Conservation (phyloP, 2,888 invertebrate species). For the Aspidapion aeneum region DNA sequence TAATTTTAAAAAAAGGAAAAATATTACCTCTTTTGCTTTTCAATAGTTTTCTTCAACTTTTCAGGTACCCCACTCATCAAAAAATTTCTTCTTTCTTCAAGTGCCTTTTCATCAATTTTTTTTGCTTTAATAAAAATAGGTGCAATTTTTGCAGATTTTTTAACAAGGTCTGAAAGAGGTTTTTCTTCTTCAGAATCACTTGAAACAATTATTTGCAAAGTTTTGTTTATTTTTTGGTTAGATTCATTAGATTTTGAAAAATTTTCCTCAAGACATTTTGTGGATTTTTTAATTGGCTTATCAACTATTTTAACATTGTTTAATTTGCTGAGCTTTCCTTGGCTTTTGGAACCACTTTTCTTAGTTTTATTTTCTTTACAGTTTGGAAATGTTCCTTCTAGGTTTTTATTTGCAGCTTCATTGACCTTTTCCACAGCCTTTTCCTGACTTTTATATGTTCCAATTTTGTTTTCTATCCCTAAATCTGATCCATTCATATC, state of each 20-base stretch:
- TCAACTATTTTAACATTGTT: constrained; percentile 14
- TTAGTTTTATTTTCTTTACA: too few relatives aligned
- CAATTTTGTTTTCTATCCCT: too few relatives aligned
- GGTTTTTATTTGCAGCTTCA: background rate
- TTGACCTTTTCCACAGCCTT: background rate
- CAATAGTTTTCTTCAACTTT: constrained; percentile 54
- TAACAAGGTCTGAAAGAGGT: constrained; percentile 10
- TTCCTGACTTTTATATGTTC: too few relatives aligned
- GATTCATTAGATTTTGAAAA: constrained; percentile 9
- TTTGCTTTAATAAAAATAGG: constrained; percentile 65
- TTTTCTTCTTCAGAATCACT: constrained; percentile 25
- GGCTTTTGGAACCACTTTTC: too few relatives aligned
- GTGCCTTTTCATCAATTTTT: constrained; percentile 54
- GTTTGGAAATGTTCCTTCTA: too few relatives aligned
- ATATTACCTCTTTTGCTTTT: constrained; percentile 51
- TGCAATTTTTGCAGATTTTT: constrained; percentile 54
- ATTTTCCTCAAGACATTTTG: background rate
- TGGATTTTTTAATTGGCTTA: background rate
- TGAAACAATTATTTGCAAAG: constrained; percentile 13
- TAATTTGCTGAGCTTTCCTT: too few relatives aligned
- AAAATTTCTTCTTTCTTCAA: constrained; percentile 66
- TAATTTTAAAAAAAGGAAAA: too few relatives aligned
- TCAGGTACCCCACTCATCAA: constrained; percentile 70
- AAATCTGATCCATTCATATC: too few relatives aligned
- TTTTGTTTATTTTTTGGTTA: constrained; percentile 11